Conservation (phyloP, 2,888 invertebrate genomes). For the Ennomos fuscantarius region DNA sequence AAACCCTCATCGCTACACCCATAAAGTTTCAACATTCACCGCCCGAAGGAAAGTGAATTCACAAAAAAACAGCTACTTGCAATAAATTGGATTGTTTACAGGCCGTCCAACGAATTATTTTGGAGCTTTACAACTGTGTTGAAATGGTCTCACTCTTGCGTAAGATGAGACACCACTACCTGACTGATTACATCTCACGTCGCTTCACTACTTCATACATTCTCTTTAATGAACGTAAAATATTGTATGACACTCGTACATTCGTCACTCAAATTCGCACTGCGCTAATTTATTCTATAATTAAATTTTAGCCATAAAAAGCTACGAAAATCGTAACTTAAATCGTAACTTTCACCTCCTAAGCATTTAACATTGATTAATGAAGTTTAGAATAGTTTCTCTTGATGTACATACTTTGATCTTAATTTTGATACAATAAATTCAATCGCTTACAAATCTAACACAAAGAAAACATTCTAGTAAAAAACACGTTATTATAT, state of each 20-base stretch:
- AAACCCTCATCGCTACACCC: constrained; percentile 55
- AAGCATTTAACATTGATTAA: constrained; percentile 35
- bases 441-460: constrained; percentile 16
- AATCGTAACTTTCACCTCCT: constrained; percentile 31
- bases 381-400: constrained; percentile 24
- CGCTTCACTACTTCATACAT: constrained; percentile 41
- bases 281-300: constrained; percentile 38
- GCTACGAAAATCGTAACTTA: constrained; percentile 20
- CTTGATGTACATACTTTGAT: constrained; percentile 9
- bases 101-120: constrained; percentile 66
- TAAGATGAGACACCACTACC: constrained; percentile 50
- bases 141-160: constrained; percentile 69
- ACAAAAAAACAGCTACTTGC: constrained; percentile 64
- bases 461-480: no score
- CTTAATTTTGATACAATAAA: constrained; percentile 24
- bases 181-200: constrained; percentile 61
- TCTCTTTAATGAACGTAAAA: constrained; percentile 43
- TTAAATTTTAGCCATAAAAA: constrained; percentile 36
- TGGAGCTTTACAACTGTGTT: constrained; percentile 71
- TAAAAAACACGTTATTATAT: no score
- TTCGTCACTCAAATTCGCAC: constrained; percentile 32
- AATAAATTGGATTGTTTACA: constrained; percentile 73
- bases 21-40: constrained; percentile 59
- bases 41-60: constrained; percentile 66
- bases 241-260: constrained; percentile 32